Conservation (phyloP, 2,797 vertebrate species). For the Tokudaia muenninki region DNA sequence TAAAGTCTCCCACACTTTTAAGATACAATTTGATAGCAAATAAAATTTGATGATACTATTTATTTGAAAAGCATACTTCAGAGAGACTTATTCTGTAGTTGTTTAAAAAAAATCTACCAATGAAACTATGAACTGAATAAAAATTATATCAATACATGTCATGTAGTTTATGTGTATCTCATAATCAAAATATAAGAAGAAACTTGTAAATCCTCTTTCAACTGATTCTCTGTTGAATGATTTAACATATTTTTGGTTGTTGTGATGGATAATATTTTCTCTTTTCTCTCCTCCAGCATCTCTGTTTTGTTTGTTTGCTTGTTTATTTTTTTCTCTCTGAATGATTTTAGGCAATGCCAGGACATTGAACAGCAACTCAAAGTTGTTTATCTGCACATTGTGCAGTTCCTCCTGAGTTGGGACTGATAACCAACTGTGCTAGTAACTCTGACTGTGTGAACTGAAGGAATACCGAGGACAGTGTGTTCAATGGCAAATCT, state of each 20-base stretch:
- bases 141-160: background rate
- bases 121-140: background rate
- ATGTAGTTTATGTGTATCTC: background rate
- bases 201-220: background rate
- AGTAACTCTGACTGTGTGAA: background rate
- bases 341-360: background rate
- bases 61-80: background rate
- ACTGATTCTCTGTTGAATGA: background rate
- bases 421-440: too few species aligned
- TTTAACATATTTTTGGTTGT: background rate
- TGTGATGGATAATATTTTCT: background rate
- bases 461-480: background rate
- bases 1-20: background rate
- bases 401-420: background rate
- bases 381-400: background rate
- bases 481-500: background rate
- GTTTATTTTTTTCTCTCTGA: background rate
- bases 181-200: background rate
- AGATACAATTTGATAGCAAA: background rate
- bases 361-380: background rate
- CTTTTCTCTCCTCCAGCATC: too few species aligned
- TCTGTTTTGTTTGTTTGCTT: background rate
- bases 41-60: background rate
- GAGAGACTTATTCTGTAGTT: background rate
- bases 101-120: background rate